Evolutionary conservation across 1,140 invertebrate genomes (phyloP).

Genomic region (Dufourea novaeangliae): DNA sequence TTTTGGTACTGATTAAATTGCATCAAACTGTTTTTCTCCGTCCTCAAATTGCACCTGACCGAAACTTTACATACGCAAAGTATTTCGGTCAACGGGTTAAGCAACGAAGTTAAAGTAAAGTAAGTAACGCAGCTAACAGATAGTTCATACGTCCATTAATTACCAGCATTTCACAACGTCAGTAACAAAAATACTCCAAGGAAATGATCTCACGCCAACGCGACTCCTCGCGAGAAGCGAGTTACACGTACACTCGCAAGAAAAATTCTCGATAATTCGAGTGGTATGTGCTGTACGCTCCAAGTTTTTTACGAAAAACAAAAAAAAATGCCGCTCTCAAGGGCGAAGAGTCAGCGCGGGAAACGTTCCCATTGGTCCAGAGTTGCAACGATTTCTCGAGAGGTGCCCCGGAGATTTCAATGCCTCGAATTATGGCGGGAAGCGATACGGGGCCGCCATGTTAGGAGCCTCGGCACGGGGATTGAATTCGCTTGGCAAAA

Average conservation of each 20-base stretch:
- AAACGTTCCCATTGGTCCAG: constrained; percentile 63
- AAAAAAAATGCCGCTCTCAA: constrained; percentile 30
- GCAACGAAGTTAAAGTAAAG: no score
- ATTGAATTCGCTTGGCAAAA: background rate
- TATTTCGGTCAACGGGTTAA: no score
- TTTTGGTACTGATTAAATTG: no score
- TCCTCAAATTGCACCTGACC: no score
- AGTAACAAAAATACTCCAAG: background rate
- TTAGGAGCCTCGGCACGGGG: background rate
- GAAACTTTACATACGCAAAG: no score
- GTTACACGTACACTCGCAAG: background rate
- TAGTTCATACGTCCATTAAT: background rate
- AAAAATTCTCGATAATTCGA: constrained; percentile 16
- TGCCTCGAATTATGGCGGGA: constrained; percentile 64
- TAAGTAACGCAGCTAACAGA: background rate
- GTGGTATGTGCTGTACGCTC: constrained; percentile 18
- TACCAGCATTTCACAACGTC: background rate
- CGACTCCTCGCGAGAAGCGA: background rate
- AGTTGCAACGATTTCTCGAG: constrained; percentile 55
- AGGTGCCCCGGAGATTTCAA: constrained; percentile 59
- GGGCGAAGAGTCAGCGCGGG: constrained; percentile 60
- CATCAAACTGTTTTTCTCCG: no score
- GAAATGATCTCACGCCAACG: constrained; percentile 39
- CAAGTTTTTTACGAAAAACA: constrained; percentile 13
- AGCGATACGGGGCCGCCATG: constrained; percentile 31